Percentiles rank a stretch among this genome's conserved stretches.
Conservation (phyloP, 2,888 invertebrate species). For the Leistus spinibarbis region DNA sequence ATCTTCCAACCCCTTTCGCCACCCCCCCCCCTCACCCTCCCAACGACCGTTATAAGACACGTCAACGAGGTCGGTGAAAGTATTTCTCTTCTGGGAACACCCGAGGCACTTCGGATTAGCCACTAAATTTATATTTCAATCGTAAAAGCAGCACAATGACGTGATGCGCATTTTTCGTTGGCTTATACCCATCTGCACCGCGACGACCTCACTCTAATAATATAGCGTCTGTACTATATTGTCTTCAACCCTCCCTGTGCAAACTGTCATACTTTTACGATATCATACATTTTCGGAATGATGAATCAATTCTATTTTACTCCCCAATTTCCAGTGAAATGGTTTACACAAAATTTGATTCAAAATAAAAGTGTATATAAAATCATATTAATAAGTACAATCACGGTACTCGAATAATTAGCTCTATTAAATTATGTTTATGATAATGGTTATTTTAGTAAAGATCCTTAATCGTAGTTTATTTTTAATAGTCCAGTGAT, state of each 20-base stretch:
- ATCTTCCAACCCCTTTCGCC: neutral
- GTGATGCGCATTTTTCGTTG: constrained; percentile 44
- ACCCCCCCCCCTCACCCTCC: too few species aligned
- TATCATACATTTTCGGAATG: neutral
- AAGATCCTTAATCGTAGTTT: neutral
- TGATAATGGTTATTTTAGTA: neutral
- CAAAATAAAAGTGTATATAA: neutral
- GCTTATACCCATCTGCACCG: neutral
- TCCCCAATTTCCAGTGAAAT: neutral
- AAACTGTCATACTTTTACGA: neutral
- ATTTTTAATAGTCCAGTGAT: neutral
- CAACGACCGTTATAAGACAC: neutral
- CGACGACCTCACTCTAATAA: neutral
- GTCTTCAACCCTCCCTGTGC: neutral
- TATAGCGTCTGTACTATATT: neutral
- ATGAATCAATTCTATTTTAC: neutral
- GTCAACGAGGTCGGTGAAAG: constrained; percentile 22
- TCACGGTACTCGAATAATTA: too few species aligned
- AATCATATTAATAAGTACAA: too few species aligned
- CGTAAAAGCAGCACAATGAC: constrained; percentile 46
- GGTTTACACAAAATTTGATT: neutral
- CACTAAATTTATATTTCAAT: constrained; percentile 52
- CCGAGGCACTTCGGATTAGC: constrained; percentile 47
- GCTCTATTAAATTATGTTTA: too few species aligned
- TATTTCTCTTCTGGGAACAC: constrained; percentile 35